Base-by-base conservation (phyloP, 1,140 invertebrate genomes). In the Heliconius melpomene region DNA sequence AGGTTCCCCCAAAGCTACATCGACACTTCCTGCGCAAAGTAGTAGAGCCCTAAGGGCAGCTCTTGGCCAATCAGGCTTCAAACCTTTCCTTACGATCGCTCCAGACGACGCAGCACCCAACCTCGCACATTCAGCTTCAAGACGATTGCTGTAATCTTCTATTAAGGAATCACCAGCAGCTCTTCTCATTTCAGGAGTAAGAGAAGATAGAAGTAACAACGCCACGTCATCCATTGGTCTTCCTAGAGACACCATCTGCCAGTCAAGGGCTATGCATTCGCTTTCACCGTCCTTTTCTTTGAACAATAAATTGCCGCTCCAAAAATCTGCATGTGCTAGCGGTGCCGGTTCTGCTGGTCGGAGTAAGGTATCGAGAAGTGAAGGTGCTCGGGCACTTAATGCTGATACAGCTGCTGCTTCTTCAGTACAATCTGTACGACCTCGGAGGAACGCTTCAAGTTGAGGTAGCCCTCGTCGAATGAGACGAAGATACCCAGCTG, bases 211-310 rank as follows among this genome's bases (percentile, higher is more conserved):
- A 5, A 98, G 89, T n/a, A 98, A 91, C 32, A 98, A 89, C 1
- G 97, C 97, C 0, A 98, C 94, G 88, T 98, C 97, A 85, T 97
- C 97, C 91, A 93, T 95, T 40, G 90, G 94, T 82, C 94, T 93
- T 76, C 97, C 97, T 79, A 97, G 96, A 0, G 97, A 97, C 74
- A 97, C 96, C 97, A 98, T 97, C 94, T 98, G 97, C 97, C 97
- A 98, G 88, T 97, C 97, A 23, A 98, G 90, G 29, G 97, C 96
- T 29, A 95, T 95, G 85, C 97, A 98, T 81, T 94, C 92, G 75
- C 91, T 94, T 29, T 83, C 84, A 46, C 93, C 94, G 57, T 96
- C 94, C 13, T 84, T 89, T 81, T 96, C 95, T 50, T 95, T 93
- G 85, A 98, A 97, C 77, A 97, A 94, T 9, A 98, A 93, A 92